Percentiles rank a stretch among this genome's conserved stretches.
phyloP scores from a whole-genome alignment of 2,888 invertebrate species.

The Toxonevra muliebris region DNA sequence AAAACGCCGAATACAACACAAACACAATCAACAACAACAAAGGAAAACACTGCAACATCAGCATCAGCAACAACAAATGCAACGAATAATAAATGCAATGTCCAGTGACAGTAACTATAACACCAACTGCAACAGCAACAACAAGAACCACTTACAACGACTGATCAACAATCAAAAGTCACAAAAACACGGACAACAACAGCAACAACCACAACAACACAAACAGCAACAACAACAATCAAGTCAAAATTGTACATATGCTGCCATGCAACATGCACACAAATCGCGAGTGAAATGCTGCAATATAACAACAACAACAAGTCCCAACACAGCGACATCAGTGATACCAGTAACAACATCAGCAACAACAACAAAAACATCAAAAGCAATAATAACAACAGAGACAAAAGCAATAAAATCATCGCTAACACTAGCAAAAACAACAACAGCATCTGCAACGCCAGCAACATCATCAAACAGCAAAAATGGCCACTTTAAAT shows the following conservation, averaged over 20 bases:
- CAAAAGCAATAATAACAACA: conserved; percentile 45
- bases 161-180: conserved; percentile 37
- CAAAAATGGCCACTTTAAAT: conserved; percentile 33
- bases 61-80: conserved; percentile 26
- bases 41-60: conserved; percentile 26
- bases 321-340: conserved; percentile 25
- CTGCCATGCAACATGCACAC: conserved; percentile 27
- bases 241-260: conserved; percentile 12
- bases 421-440: conserved; percentile 27
- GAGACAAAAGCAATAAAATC: not conserved
- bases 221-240: conserved; percentile 17
- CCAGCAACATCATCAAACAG: conserved; percentile 29
- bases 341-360: conserved; percentile 34
- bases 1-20: conserved; percentile 45
- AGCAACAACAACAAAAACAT: conserved; percentile 33
- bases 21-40: conserved; percentile 39
- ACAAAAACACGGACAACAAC: conserved; percentile 44
- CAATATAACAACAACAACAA: conserved; percentile 44
- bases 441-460: conserved; percentile 29
- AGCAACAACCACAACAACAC: conserved; percentile 15
- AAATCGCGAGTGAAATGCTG: not conserved
- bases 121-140: conserved; percentile 19
- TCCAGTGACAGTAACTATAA: conserved; percentile 18
- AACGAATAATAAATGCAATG: conserved; percentile 17
- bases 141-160: conserved; percentile 25